Conservation (phyloP, 1,140 invertebrate genomes). For the Tetramorium parvispinum region DNA sequence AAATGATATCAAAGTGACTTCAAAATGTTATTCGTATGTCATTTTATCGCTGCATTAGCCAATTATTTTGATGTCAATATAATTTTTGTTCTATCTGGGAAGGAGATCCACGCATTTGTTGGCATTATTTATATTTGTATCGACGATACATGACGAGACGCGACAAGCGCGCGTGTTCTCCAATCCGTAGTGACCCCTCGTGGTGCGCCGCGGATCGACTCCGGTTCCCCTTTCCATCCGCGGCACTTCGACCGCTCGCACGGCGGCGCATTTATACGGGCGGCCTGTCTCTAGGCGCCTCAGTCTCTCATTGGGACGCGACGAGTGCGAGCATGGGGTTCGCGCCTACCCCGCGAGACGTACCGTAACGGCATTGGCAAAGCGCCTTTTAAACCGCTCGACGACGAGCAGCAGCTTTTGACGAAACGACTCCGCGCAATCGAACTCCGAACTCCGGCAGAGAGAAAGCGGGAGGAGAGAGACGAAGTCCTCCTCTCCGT, state of each 20-base stretch:
- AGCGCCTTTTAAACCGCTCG: constrained; percentile 41
- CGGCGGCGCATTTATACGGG: constrained; percentile 81
- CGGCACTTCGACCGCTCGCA: constrained; percentile 45
- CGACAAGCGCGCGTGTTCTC: not conserved
- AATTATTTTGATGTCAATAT: too few species aligned
- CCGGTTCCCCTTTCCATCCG: constrained; percentile 10
- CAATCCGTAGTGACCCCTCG: constrained; percentile 17
- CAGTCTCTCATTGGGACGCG: constrained; percentile 82
- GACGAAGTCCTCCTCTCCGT: not conserved
- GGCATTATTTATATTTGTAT: not conserved
- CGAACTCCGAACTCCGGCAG: too few species aligned
- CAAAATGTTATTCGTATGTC: too few species aligned
- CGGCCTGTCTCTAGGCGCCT: constrained; percentile 79
- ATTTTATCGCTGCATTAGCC: too few species aligned
- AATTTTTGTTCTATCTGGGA: too few species aligned
- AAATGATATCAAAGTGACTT: too few species aligned
- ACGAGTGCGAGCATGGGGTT: constrained; percentile 77
- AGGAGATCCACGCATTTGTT: too few species aligned
- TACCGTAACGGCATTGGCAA: constrained; percentile 34
- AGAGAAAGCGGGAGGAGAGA: not conserved
- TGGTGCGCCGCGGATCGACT: not conserved
- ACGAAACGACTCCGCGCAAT: constrained; percentile 1
- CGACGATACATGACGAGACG: not conserved
- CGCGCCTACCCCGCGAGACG: constrained; percentile 61
- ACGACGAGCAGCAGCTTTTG: constrained; percentile 44